Evolutionary conservation across 35 echinoderm and acorn worm genomes (phyloP), one percentile per base, ranked within the genome.

Genomic region (Heliocidaris tuberculata): DNA sequence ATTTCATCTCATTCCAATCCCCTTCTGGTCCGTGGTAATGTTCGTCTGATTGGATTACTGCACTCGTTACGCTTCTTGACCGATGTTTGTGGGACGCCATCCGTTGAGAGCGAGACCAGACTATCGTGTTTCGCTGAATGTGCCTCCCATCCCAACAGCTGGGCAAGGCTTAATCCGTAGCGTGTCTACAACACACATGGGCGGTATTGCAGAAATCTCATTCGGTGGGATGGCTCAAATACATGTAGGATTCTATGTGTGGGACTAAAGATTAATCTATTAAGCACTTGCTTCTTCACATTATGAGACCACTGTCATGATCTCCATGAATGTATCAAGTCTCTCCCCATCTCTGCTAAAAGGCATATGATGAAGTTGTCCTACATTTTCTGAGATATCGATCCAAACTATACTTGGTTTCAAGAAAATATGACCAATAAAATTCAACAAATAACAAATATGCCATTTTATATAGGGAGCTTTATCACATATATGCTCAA

Each of bases 41-140:
- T 78, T 78, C 65, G 27, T 78, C 65, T 78, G 65, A 78, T 78
- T 78, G 65, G 65, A 78, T 78, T 78, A 78, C 65, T 24, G 19
- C 65, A 78, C 65, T 78, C 65, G 65, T 78, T 78, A 78, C 65
- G 65, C 65, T 78, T 78, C 65, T 78, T 78, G 65, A 78, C 65
- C 65, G 21, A n/a, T 78, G 65, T 78, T 78, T 78, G 65, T 78
- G 65, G 65, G 65, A 78, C 65, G 65, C 65, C 65, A 78, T 78
- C 65, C 65, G 27, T 78, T 78, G 65, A 78, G 17, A 78, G 65
- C 65, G 65, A 19, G 65, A 24, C 65, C 65, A 78, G 65, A 78
- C 65, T 78, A 78, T 78, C 65, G 65, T 27, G 65, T 78, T 78
- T 78, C 65, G 21, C 2, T 24, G 21, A 19, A 78, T 78, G 65